These are phyloP conservation scores for Drosophila nr. perissopoda DNA, from an alignment of 2,888 invertebrate species.

Conservation along the genomic window DNA sequence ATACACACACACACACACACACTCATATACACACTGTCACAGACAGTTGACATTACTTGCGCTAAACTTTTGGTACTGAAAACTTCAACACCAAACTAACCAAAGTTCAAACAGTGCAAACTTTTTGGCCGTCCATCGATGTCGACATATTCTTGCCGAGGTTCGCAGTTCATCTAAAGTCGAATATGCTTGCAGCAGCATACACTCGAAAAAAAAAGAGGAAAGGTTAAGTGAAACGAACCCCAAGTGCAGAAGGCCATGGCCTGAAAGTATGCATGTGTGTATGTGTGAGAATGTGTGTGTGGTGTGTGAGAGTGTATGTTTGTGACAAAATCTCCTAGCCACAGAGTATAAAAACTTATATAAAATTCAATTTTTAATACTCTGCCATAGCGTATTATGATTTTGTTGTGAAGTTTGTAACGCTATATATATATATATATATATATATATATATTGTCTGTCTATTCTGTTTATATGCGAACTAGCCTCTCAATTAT, in stretches of 20 bases:
- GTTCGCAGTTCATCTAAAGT: conserved; percentile 9
- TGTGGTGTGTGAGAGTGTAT: conserved; percentile 6
- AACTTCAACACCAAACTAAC: conserved; percentile 62
- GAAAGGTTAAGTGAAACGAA: conserved; percentile 75
- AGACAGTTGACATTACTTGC: conserved; percentile 31
- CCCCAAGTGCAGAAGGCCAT: conserved; percentile 53
- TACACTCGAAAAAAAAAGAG: conserved; percentile 7
- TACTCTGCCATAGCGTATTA: fast-evolving
- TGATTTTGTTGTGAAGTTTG: neutral
- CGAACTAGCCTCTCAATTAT: neutral
- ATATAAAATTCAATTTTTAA: conserved; percentile 30
- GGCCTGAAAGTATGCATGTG: conserved; percentile 21
- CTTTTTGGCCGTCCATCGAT: conserved; percentile 56
- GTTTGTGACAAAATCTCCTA: conserved; percentile 50
- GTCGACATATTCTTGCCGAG: conserved; percentile 58
- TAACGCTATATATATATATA: neutral
- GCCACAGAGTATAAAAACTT: conserved; percentile 73
- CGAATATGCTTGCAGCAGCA: conserved; percentile 15
- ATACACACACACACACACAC: conserved; percentile 6
- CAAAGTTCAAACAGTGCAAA: conserved; percentile 69
- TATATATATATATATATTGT: no score
- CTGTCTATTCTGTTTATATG: no score
- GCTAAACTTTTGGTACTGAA: conserved; percentile 50
- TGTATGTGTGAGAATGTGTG: neutral
- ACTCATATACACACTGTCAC: conserved; percentile 3